phyloP scores from a whole-genome alignment of 2,113 vertebrate species.

The Scolopax mira region DNA sequence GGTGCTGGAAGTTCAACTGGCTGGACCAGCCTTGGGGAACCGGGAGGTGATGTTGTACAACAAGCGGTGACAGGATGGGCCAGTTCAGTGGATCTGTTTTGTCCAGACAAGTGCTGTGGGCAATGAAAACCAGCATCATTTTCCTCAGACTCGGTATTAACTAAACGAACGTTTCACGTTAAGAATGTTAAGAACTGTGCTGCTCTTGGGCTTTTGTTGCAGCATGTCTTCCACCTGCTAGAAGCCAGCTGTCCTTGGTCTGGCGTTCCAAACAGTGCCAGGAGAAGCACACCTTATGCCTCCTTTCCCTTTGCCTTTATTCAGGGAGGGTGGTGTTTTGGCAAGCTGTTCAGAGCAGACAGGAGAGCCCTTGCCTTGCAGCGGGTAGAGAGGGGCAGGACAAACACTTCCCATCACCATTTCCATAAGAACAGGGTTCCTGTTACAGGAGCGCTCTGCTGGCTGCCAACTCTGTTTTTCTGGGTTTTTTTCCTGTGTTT shows the following conservation, averaged over 20 bases:
- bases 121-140: accelerated
- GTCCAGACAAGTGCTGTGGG: not conserved
- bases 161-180: no score
- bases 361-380: not conserved
- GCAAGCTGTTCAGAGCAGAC: not conserved
- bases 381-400: accelerated
- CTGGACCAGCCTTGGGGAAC: not conserved
- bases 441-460: not conserved
- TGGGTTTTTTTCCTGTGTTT: no score
- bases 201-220: not conserved
- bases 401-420: not conserved
- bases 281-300: not conserved
- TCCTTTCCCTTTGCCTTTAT: not conserved
- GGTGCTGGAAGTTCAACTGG: not conserved
- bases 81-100: not conserved
- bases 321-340: not conserved
- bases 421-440: not conserved
- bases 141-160: not conserved
- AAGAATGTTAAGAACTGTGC: not conserved
- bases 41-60: not conserved
- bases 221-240: not conserved
- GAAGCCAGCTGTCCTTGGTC: not conserved
- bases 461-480: not conserved
- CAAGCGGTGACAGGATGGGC: accelerated
- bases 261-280: not conserved